Evolutionary conservation across 2,888 invertebrate species (phyloP), one percentile per base, ranked within the genome.

Genomic region (Omphaloscelis lunosa): DNA sequence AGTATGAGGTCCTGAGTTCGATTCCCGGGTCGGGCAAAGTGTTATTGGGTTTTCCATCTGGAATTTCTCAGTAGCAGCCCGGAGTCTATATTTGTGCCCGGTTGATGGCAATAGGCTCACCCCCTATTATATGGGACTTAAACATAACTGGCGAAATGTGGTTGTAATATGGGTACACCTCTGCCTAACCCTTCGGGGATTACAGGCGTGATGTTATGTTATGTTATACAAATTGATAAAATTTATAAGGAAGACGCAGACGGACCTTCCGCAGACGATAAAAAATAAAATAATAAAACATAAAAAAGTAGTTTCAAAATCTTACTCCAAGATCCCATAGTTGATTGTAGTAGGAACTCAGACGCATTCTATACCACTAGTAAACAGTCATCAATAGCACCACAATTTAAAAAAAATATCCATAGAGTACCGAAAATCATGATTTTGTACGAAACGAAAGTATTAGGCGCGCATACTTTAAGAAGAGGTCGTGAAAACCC

Each of bases 261-360:
- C 34, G 34, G 34, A 20, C 0, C 1, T 1, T 48, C 23, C 15
- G 5, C 2, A 48, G 1, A 41, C 9, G 15, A 2, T 2, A 29
- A 0, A 0, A 29, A 15, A 34, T 20, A 15, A 23, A 34, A 34
- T 53, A 61, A 65, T 45, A 12, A 56, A 27, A 58, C 15, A 59
- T 29, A 59, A 58, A 27, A 61, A 53, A 67, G 48, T 66, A 9
- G 0, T 53, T 9, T 34, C 53, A 68, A 69, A 75, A 73, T 90
- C 94, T 93, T 90, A 94, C 93, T 85, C 88, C 91, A 83, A 92
- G 89, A 88, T 93, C 92, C 94, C 93, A 94, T 74, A 93, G 82
- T 74, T 93, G 92, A 66, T 87, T 91, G 81, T 91, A 93, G 87
- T 90, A 93, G 7, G 91, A 92, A 88, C 91, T 92, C 69, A 93